Percentiles rank a stretch among this genome's conserved stretches.
Conservation (phyloP, 2,888 invertebrate genomes). For the Nephrocerus scutellatus region DNA sequence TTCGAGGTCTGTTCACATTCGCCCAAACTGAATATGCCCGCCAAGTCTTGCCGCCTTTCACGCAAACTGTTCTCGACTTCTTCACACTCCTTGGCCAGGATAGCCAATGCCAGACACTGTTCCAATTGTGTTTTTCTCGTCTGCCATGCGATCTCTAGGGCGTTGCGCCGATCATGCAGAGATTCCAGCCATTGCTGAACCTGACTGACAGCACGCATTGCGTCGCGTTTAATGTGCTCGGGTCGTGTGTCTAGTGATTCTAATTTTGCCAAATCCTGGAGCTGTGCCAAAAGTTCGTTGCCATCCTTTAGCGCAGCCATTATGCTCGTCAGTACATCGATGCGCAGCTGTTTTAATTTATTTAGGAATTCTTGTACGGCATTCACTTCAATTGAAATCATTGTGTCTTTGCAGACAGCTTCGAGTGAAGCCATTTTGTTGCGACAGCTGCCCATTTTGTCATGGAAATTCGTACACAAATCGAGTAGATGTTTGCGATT, state of each 20-base stretch:
- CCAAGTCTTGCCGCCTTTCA: conserved; percentile 50
- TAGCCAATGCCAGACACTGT: conserved; percentile 67
- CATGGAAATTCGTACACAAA: conserved; percentile 71
- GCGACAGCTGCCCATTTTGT: conserved; percentile 61
- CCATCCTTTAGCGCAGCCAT: conserved; percentile 77
- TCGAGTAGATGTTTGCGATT: conserved; percentile 69
- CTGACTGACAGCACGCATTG: conserved; percentile 53
- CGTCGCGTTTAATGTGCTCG: conserved; percentile 53
- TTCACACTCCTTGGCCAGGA: conserved; percentile 64
- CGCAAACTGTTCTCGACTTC: conserved; percentile 56
- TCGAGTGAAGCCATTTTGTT: conserved; percentile 63
- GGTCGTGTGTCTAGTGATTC: conserved; percentile 70
- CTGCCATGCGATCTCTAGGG: conserved; percentile 62
- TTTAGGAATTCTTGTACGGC: conserved; percentile 62
- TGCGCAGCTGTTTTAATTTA: conserved; percentile 64
- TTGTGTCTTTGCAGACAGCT: conserved; percentile 59
- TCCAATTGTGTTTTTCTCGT: conserved; percentile 68
- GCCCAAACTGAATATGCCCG: conserved; percentile 53
- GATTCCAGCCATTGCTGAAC: conserved; percentile 70
- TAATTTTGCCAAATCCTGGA: conserved; percentile 66
- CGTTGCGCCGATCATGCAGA: conserved; percentile 66
- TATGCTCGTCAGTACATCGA: conserved; percentile 65
- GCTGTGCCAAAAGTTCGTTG: conserved; percentile 63
- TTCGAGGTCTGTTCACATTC: conserved; percentile 65
- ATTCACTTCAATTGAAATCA: conserved; percentile 65